Conservation (phyloP, 1,140 invertebrate genomes). For the Drosophila orosa region DNA sequence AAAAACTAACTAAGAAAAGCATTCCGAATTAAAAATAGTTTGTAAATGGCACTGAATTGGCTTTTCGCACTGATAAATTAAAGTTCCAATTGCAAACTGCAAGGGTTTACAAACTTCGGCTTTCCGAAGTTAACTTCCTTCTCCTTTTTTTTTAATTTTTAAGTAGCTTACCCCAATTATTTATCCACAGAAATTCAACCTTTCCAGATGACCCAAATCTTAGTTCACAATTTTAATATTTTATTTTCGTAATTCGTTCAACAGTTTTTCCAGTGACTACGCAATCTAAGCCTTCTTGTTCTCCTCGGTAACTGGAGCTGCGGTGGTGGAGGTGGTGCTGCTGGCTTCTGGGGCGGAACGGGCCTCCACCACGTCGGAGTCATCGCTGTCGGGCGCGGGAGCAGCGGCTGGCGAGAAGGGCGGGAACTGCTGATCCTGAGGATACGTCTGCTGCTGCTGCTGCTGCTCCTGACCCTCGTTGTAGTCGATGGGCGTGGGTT, state of each 20-base stretch:
- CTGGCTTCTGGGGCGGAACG: conserved; percentile 55
- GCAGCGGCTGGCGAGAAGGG: conserved; percentile 52
- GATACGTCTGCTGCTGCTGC: conserved; percentile 55
- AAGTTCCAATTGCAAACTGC: too few relatives aligned
- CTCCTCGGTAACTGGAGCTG: conserved; percentile 56
- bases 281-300: conserved; percentile 57
- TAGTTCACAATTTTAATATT: conserved; percentile 13
- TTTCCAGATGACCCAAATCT: too few relatives aligned
- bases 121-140: too few relatives aligned
- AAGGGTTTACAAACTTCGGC: too few relatives aligned
- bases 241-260: conserved; percentile 20
- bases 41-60: too few relatives aligned
- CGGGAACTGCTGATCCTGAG: conserved; percentile 76
- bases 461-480: conserved; percentile 54
- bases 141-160: not conserved
- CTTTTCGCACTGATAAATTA: too few relatives aligned
- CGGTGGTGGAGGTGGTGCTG: conserved; percentile 55
- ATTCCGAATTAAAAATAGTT: too few relatives aligned
- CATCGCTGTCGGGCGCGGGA: conserved; percentile 55
- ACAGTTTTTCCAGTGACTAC: conserved; percentile 8
- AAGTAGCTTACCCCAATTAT: not conserved
- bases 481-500: conserved; percentile 67
- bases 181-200: not conserved
- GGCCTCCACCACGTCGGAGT: conserved; percentile 78
- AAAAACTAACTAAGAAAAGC: too few relatives aligned